Evolutionary conservation across 1,140 invertebrate species (phyloP).

Genomic region (Drosophila pallidifrons): DNA sequence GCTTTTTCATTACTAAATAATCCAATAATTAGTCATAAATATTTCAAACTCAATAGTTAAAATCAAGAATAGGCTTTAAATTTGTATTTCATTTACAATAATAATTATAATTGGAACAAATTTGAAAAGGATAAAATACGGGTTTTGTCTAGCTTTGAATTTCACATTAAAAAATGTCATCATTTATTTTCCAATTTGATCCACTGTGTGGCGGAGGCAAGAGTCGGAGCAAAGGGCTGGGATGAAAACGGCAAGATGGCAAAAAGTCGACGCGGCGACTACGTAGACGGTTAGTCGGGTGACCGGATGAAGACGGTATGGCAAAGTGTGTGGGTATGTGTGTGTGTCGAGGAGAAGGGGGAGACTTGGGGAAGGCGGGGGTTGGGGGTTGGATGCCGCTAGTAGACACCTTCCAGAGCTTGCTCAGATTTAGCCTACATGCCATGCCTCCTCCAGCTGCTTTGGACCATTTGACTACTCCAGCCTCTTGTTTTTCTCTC

Average conservation of each 20-base stretch:
- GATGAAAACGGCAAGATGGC: conserved; percentile 8
- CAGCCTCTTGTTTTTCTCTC: conserved; percentile 41
- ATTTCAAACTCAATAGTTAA: no score
- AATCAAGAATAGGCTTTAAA: no score
- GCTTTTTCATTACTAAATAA: no score
- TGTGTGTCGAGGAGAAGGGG: not conserved
- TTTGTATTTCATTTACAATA: no score
- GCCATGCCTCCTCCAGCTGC: not conserved
- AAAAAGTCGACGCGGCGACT: conserved; percentile 15
- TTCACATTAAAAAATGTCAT: no score
- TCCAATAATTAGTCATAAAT: no score
- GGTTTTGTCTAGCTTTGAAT: no score
- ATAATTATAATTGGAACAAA: no score
- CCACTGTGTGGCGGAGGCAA: not conserved
- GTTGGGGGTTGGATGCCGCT: not conserved
- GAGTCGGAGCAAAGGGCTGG: not conserved
- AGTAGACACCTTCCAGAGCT: conserved; percentile 34
- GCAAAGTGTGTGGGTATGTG: not conserved
- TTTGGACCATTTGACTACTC: conserved; percentile 29
- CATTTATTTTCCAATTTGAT: no score
- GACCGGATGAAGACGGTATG: not conserved
- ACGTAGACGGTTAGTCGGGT: not conserved
- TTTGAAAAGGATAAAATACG: no score
- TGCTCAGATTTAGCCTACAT: not conserved
- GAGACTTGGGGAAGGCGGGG: not conserved